phyloP scores from a whole-genome alignment of 2,888 invertebrate genomes.

The Actias luna region DNA sequence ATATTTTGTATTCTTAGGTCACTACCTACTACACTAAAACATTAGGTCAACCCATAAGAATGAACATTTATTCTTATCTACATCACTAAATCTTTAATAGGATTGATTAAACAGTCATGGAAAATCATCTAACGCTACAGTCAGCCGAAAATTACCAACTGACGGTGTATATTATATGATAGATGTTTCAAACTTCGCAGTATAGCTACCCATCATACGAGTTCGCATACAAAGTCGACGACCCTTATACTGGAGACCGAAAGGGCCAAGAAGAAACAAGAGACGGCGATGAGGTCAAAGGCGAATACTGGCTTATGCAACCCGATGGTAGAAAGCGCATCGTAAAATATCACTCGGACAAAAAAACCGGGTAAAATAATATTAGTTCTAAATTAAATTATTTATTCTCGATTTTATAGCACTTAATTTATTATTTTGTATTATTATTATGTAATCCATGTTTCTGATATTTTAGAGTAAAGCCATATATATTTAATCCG shows the following conservation, averaged over 20 bases:
- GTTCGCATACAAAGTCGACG: slow-evolving; percentile 80
- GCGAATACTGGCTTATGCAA: slow-evolving; percentile 77
- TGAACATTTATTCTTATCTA: too few relatives aligned
- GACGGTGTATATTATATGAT: neutral
- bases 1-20: neutral
- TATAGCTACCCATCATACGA: slow-evolving; percentile 75
- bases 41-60: too few relatives aligned
- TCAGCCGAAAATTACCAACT: neutral
- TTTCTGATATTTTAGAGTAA: neutral
- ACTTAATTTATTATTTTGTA: neutral
- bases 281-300: slow-evolving; percentile 75
- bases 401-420: slow-evolving; percentile 18
- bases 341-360: slow-evolving; percentile 75
- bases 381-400: neutral
- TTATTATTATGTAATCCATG: too few relatives aligned
- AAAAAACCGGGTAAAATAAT: slow-evolving; percentile 70
- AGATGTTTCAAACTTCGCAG: slow-evolving; percentile 33
- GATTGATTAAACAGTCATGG: too few relatives aligned
- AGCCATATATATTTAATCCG: neutral
- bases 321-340: slow-evolving; percentile 77
- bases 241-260: slow-evolving; percentile 80
- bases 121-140: too few relatives aligned
- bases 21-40: too few relatives aligned
- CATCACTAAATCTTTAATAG: too few relatives aligned
- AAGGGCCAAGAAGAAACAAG: slow-evolving; percentile 76